Base-by-base conservation (phyloP, 2,797 vertebrate genomes). In the Scolopax bukidnonensis region DNA sequence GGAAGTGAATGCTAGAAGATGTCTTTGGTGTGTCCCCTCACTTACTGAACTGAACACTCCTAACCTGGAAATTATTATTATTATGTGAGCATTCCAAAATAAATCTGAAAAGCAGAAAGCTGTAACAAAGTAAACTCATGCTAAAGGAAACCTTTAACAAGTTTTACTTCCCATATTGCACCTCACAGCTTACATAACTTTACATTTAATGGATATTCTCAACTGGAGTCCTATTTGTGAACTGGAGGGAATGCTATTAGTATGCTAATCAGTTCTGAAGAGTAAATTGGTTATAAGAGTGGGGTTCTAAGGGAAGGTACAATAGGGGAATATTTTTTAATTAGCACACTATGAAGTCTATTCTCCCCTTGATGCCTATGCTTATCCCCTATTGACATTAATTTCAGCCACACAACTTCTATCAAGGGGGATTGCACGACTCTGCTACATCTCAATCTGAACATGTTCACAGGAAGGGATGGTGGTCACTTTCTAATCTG, bases 221-320 rank as follows among this genome's bases (percentile, higher is more conserved):
- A 68, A 96, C 95, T 97, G 95, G 96, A 97, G 93, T 16, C 93
- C 94, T 94, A 16, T 95, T 74, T 89, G 82, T 32, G 96, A 95
- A 86, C 89, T 84, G 87, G 90, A 90, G 86, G 89, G 89, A 94
- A 96, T 81, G 95, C 74, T 94, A 92, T 97, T 96, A 97, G 85
- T 94, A 97, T 97, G 97, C 73, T 97, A 97, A 97, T 97, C 95
- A 96, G 95, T 86, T 81, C 91, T 88, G 86, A 86, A 76, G 86
- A 95, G 56, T 53, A 97, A 96, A 97, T 97, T 96, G 94, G 73
- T 86, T 95, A 38, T 57, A 95, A 77, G 92, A 92, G 91, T 86
- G 70, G 94, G 94, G 90, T 89, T 93, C 78, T 74, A 75, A 74
- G 84, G 69, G 86, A 64, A 96, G 93, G 81, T 94, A 92, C 86